Evolutionary conservation across 2,113 vertebrate genomes (phyloP), one percentile per base, ranked within the genome.

Genomic region (Xiphias gladius): DNA sequence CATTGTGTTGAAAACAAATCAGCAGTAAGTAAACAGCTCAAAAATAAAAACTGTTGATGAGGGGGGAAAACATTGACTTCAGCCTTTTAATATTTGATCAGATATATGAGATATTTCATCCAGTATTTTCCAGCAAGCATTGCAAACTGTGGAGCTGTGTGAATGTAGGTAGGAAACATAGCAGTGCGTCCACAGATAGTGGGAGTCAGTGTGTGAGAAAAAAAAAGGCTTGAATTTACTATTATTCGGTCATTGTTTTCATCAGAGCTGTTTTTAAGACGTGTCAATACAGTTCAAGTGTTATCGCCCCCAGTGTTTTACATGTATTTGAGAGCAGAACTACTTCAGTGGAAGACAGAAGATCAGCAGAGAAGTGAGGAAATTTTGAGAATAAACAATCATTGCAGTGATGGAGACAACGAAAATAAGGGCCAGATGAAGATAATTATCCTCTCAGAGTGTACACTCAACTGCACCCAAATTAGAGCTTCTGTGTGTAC

Each of bases 361-460:
- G 59, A 66, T 57, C 63, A 30, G 74, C 64, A 19, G 28, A 2
- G 55, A 63, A 41, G 41, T 64, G 41, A 54, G 68, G 57, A 75
- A 55, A 79, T 41, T 62, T 20, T 26, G 43, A 68, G 66, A 30
- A 5, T 54, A 62, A 75, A 68, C 65, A 76, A 50, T 85, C 82
- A 78, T n/a, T 48, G 30, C 14, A 20, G 39, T 54, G 39, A 68
- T 54, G 48, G 63, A 84, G 75, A 69, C 80, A 43, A 58, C 24
- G 37, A 76, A 35, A 76, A 58, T 32, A 55, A 59, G 73, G 41
- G 54, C 62, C 63, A 73, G 66, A 70, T 65, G 73, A 86, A 62
- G 63, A 73, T 83, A 86, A 79, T 81, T 65, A 86, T 78, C 64
- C 52, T 57, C 66, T 76, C 13, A 2, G 22, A 54, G 46, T 19